Conservation (phyloP, 2,113 vertebrate genomes). For the Microtus ochrogaster region DNA sequence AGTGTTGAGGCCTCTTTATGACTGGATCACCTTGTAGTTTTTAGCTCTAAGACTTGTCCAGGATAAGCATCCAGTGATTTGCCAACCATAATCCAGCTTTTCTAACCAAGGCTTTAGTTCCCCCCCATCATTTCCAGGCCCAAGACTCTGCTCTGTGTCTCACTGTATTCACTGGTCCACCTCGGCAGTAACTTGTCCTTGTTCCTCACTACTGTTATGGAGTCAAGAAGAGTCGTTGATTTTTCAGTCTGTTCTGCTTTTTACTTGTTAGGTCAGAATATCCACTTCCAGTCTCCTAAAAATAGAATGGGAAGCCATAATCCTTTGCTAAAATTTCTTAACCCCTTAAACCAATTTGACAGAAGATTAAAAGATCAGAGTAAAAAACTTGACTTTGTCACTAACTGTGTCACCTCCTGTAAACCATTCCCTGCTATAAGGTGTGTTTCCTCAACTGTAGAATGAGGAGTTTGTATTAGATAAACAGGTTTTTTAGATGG, state of each 20-base stretch:
- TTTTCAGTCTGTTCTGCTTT: not conserved
- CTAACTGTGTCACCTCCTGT: not conserved
- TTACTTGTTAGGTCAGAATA: not conserved
- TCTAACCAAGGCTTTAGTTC: not conserved
- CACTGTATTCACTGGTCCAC: not conserved
- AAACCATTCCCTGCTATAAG: not conserved
- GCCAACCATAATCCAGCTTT: not conserved
- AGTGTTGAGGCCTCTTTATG: not conserved
- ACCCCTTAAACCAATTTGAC: slow-evolving; percentile 43
- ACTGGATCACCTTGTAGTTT: not conserved
- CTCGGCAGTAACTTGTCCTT: not conserved
- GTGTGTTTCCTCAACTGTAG: slow-evolving; percentile 28
- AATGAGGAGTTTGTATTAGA: not conserved
- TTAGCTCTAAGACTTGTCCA: not conserved
- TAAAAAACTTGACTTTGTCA: not conserved
- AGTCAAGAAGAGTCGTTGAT: not conserved
- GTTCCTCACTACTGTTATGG: not conserved
- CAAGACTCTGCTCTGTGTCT: not conserved
- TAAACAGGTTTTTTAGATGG: too few relatives aligned
- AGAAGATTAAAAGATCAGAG: not conserved
- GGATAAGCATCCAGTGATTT: not conserved
- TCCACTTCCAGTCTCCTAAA: not conserved
- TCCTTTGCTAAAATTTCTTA: slow-evolving; percentile 44
- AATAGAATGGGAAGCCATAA: not conserved
- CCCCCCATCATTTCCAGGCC: not conserved